phyloP scores from a whole-genome alignment of 2,113 vertebrate genomes.

The Cynopterus brachyotis region DNA sequence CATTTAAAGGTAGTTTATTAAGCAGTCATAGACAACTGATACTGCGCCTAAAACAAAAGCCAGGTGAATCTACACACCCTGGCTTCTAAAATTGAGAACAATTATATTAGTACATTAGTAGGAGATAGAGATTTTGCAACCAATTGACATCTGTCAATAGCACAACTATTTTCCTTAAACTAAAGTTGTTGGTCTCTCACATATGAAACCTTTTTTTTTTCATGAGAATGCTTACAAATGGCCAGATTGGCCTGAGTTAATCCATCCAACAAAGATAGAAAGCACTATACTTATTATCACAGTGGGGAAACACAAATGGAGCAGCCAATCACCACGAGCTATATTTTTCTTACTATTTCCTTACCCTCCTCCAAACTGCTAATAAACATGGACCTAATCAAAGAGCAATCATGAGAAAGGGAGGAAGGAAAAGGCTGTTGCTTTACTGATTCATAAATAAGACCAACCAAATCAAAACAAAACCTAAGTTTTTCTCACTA shows the following conservation, averaged over 20 bases:
- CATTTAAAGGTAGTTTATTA: neutral
- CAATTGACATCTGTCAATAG: conserved; percentile 6
- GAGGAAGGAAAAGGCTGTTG: neutral
- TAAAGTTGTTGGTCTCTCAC: conserved; percentile 29
- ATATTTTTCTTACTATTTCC: conserved; percentile 44
- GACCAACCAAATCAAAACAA: conserved; percentile 31
- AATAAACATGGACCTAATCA: conserved; percentile 38
- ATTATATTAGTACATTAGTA: neutral
- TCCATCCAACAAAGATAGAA: conserved; percentile 42
- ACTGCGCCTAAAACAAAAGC: neutral
- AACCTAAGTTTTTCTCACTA: conserved; percentile 29
- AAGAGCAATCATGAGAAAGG: conserved; percentile 41
- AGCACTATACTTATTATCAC: conserved; percentile 49
- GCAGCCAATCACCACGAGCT: conserved; percentile 35
- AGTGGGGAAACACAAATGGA: conserved; percentile 1
- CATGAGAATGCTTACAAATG: conserved; percentile 51
- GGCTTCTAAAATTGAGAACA: conserved; percentile 41
- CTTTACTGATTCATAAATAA: conserved; percentile 46
- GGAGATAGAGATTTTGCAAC: conserved; percentile 30
- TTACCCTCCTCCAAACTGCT: conserved; percentile 26
- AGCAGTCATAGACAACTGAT: neutral
- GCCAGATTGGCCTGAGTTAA: conserved; percentile 34
- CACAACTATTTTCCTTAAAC: conserved; percentile 20
- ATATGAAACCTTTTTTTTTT: neutral
- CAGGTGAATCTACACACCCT: neutral